phyloP scores from a whole-genome alignment of 1,140 invertebrate genomes.

The Magallana gigas region DNA sequence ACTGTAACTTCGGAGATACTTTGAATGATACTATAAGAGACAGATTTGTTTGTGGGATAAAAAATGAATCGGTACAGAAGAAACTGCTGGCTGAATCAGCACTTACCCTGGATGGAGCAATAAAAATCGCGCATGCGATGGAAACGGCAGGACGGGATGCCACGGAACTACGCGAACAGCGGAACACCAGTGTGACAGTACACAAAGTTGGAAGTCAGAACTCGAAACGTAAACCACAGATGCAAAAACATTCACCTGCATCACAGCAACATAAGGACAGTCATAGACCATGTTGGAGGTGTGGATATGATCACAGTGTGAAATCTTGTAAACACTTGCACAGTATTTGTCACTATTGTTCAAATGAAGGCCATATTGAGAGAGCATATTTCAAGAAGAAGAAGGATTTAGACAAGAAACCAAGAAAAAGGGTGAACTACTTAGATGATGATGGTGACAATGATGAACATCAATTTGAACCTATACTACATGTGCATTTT shows the following conservation, averaged over 20 bases:
- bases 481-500: neutral
- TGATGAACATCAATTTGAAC: slow-evolving; percentile 3
- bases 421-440: neutral
- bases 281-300: slow-evolving; percentile 39
- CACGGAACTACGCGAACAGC: neutral
- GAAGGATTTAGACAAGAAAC: neutral
- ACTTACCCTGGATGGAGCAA: slow-evolving; percentile 35
- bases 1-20: slow-evolving; percentile 55
- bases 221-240: neutral
- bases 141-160: slow-evolving; percentile 46
- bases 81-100: slow-evolving; percentile 23
- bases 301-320: slow-evolving; percentile 35
- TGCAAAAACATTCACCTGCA: neutral
- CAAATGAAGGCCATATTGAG: slow-evolving; percentile 24
- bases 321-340: neutral
- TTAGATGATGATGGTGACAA: neutral
- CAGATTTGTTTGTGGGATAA: slow-evolving; percentile 59
- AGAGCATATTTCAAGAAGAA: neutral
- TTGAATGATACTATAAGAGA: slow-evolving; percentile 53
- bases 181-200: neutral
- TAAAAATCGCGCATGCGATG: slow-evolving; percentile 41
- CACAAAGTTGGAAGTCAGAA: neutral
- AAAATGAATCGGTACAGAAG: slow-evolving; percentile 53
- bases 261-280: neutral
- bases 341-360: slow-evolving; percentile 26